These are phyloP conservation scores for Rhingia campestris DNA, from an alignment of 2,888 invertebrate species.

Conservation along the genomic window DNA sequence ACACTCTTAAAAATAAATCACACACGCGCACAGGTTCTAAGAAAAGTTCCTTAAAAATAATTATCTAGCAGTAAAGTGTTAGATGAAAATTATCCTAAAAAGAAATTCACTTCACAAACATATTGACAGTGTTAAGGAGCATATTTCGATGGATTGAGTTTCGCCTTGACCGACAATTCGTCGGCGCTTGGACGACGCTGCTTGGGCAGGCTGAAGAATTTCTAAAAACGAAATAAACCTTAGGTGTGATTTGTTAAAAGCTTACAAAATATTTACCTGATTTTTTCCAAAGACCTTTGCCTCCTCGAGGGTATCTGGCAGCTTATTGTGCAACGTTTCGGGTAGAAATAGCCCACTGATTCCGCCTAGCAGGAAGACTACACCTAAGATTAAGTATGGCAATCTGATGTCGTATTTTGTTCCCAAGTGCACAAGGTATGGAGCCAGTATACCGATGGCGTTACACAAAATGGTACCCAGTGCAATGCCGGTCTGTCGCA, in stretches of 20 bases:
- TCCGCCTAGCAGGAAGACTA: constrained; percentile 83
- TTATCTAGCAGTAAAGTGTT: not conserved
- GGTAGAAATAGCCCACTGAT: constrained; percentile 84
- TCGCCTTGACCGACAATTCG: constrained; percentile 73
- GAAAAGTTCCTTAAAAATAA: not conserved
- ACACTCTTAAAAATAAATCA: constrained; percentile 40
- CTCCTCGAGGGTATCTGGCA: constrained; percentile 87
- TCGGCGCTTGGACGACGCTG: constrained; percentile 74
- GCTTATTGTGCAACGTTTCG: constrained; percentile 86
- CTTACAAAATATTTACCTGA: constrained; percentile 79
- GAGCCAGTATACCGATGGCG: constrained; percentile 84
- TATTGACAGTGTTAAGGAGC: constrained; percentile 69
- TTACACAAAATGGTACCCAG: constrained; percentile 85
- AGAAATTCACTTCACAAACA: not conserved
- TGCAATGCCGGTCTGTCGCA: constrained; percentile 87
- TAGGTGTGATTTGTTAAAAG: constrained; percentile 75
- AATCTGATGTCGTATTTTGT: constrained; percentile 82
- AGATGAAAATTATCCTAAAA: constrained; percentile 9
- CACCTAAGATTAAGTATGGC: constrained; percentile 82
- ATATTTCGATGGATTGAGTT: constrained; percentile 77
- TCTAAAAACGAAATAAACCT: constrained; percentile 78
- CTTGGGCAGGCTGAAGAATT: constrained; percentile 82
- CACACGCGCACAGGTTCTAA: constrained; percentile 36
- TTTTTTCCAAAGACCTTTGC: constrained; percentile 85
- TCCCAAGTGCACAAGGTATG: constrained; percentile 85